A percentile compares a stretch with the other conserved stretches of the same genome.
Evolutionary conservation across 2,888 invertebrate genomes (phyloP).

Genomic region (Patella caerulea): DNA sequence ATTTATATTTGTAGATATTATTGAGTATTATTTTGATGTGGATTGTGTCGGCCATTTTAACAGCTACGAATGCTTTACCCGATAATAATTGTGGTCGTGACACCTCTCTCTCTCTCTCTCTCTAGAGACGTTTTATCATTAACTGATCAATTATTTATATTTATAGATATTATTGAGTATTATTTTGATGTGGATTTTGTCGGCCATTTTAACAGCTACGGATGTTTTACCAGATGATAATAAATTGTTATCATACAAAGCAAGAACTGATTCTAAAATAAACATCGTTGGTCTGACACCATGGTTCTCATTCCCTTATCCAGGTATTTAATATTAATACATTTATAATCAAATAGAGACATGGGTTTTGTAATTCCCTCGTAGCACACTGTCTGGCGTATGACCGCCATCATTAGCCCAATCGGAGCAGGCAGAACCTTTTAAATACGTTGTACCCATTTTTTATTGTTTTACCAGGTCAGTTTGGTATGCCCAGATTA

Average conservation of each 20-base stretch:
- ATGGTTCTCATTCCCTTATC: constrained; percentile 87
- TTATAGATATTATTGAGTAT: constrained; percentile 82
- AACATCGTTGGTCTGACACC: constrained; percentile 81
- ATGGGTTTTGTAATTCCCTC: too few relatives aligned
- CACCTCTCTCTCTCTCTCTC: constrained; percentile 14
- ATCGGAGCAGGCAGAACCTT: too few relatives aligned
- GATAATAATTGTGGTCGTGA: too few relatives aligned
- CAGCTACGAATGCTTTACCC: constrained; percentile 78
- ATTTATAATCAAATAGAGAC: too few relatives aligned
- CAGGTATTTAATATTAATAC: constrained; percentile 73
- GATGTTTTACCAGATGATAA: constrained; percentile 75
- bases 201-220: constrained; percentile 80
- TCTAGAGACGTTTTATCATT: neutral
- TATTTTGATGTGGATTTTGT: constrained; percentile 83
- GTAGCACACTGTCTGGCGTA: too few relatives aligned
- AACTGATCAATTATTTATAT: neutral
- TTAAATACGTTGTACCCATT: too few relatives aligned
- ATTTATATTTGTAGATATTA: constrained; percentile 76
- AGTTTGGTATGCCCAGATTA: constrained; percentile 53
- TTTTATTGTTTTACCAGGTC: constrained; percentile 45
- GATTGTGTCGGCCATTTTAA: constrained; percentile 82
- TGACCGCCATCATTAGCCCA: too few relatives aligned
- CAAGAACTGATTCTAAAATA: constrained; percentile 82
- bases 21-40: constrained; percentile 84
- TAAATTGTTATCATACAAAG: constrained; percentile 76